Percentiles rank a stretch among this genome's conserved stretches.
Evolutionary conservation across 64 coral and sea anemone genomes (phyloP).

Genomic region (Orbicella faveolata): DNA sequence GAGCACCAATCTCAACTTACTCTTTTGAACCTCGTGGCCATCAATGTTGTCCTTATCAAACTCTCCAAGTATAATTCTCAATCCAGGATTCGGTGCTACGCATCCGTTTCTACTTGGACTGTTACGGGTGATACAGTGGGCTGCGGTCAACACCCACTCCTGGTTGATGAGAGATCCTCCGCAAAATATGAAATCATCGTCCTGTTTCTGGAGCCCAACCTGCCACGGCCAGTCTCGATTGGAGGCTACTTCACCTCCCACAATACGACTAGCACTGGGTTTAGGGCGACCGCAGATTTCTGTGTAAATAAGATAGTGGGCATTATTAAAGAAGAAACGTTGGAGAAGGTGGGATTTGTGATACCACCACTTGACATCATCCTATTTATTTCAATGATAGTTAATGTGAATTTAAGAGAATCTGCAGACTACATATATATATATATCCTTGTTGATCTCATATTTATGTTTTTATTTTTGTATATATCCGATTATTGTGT

Average conservation of each 20-base stretch:
- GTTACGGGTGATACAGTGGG: slow-evolving; percentile 76
- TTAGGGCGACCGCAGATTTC: slow-evolving; percentile 56
- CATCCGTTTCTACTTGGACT: slow-evolving; percentile 73
- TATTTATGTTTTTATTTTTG: too few species aligned
- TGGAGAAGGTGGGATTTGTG: too few species aligned
- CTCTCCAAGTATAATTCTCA: slow-evolving; percentile 74
- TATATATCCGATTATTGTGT: too few species aligned
- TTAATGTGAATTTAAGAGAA: too few species aligned
- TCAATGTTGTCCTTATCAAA: slow-evolving; percentile 85
- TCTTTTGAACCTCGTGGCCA: slow-evolving; percentile 84
- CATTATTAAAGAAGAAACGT: too few species aligned
- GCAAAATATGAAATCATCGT: slow-evolving; percentile 60
- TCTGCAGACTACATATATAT: too few species aligned
- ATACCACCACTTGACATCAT: too few species aligned
- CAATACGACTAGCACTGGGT: slow-evolving; percentile 45
- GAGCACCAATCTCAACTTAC: slow-evolving; percentile 8
- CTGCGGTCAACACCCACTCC: slow-evolving; percentile 90
- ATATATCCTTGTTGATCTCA: too few species aligned
- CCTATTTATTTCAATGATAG: too few species aligned
- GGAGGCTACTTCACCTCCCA: slow-evolving; percentile 65
- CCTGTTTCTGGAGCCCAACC: slow-evolving; percentile 60
- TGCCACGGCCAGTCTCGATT: slow-evolving; percentile 93
- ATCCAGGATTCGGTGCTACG: slow-evolving; percentile 49
- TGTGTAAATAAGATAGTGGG: not conserved
- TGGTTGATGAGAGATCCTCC: slow-evolving; percentile 74